These are phyloP conservation scores for Danio albolineatus DNA, from an alignment of 2,797 vertebrate genomes.

Conservation along the genomic window DNA sequence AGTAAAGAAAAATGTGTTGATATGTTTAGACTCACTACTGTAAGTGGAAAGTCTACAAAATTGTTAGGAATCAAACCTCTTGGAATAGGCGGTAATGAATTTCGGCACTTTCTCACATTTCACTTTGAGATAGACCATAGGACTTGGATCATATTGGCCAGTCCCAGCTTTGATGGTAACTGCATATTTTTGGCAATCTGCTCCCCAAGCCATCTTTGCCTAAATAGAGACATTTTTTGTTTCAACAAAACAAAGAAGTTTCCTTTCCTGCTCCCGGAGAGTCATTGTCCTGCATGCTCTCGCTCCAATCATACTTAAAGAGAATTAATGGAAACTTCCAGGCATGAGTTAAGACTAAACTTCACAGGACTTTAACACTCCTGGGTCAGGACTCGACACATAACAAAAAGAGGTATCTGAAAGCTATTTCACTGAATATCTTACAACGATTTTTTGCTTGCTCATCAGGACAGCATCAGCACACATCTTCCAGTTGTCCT, in stretches of 20 bases:
- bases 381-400: background rate
- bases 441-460: constrained; percentile 82
- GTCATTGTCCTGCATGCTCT: background rate
- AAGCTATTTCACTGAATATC: background rate
- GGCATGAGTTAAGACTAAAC: constrained; percentile 23
- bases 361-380: background rate
- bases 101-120: constrained; percentile 80
- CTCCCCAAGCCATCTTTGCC: constrained; percentile 83
- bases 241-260: too few relatives aligned
- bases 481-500: constrained; percentile 82
- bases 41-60: background rate
- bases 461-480: constrained; percentile 80
- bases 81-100: constrained; percentile 60
- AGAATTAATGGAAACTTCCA: background rate
- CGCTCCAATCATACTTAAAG: background rate
- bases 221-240: constrained; percentile 55
- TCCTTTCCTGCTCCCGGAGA: too few relatives aligned
- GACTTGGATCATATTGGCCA: constrained; percentile 74
- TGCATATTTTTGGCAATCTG: constrained; percentile 79
- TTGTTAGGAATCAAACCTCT: constrained; percentile 70
- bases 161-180: constrained; percentile 74
- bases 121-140: constrained; percentile 76
- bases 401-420: too few relatives aligned
- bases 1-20: background rate
- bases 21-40: background rate